These are phyloP conservation scores for Rhodinocichla rosea DNA, from an alignment of 2,113 vertebrate species.

Conservation along the genomic window DNA sequence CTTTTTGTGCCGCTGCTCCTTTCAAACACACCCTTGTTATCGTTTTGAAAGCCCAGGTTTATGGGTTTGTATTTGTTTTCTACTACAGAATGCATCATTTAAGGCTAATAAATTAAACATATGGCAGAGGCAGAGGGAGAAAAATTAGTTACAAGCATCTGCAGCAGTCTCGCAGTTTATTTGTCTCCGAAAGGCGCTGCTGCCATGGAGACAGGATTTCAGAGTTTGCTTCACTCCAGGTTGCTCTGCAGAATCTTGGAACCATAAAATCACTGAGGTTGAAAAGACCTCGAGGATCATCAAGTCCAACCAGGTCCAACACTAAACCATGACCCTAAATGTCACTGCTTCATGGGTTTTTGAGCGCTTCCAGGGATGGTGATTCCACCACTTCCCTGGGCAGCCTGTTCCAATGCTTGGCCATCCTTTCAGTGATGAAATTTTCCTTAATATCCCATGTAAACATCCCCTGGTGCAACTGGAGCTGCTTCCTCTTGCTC, in stretches of 20 bases:
- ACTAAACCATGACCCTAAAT: not conserved
- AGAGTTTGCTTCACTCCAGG: not conserved
- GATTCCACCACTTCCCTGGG: not conserved
- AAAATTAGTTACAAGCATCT: slow-evolving; percentile 56
- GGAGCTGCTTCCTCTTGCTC: not conserved
- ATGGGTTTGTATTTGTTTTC: slow-evolving; percentile 38
- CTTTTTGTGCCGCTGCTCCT: not conserved
- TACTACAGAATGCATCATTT: slow-evolving; percentile 52
- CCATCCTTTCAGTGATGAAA: not conserved
- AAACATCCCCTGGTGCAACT: not conserved
- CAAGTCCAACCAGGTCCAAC: accelerated
- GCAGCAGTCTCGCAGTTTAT: slow-evolving; percentile 8
- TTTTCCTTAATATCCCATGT: not conserved
- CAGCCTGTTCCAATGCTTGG: not conserved
- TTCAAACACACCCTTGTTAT: not conserved
- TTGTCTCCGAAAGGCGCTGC: slow-evolving; percentile 4
- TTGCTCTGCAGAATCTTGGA: not conserved
- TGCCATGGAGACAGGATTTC: slow-evolving; percentile 41
- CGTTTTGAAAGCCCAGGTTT: slow-evolving; percentile 36
- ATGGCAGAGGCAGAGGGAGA: not conserved
- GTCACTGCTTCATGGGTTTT: not conserved
- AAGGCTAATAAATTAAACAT: slow-evolving; percentile 62
- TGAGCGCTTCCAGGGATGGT: not conserved
- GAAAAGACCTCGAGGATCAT: not conserved
- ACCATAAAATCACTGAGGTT: not conserved